A percentile compares a stretch with the other conserved stretches of the same genome.
Conservation (phyloP, 2,113 vertebrate genomes). For the Martes martes region DNA sequence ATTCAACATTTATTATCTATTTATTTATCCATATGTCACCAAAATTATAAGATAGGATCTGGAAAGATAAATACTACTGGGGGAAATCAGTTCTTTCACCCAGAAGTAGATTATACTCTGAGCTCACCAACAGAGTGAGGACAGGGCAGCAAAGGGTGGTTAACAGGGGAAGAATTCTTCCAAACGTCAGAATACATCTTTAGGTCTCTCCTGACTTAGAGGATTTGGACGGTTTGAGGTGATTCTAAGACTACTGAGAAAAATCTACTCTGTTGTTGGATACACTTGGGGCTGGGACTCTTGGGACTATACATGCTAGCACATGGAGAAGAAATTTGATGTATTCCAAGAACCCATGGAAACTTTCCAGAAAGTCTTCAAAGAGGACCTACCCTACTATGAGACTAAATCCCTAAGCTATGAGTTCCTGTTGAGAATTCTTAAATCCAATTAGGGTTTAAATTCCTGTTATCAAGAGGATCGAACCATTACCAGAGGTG, state of each 20-base stretch:
- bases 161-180: background rate
- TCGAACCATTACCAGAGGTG: background rate
- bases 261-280: background rate
- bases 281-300: background rate
- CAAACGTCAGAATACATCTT: background rate
- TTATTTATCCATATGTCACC: background rate
- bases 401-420: background rate
- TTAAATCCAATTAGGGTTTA: background rate
- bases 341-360: background rate
- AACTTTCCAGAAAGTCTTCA: background rate
- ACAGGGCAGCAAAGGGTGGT: background rate
- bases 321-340: fast-evolving
- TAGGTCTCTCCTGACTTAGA: background rate
- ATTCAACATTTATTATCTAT: background rate
- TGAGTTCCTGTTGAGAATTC: background rate
- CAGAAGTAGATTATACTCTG: background rate
- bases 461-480: background rate
- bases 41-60: background rate
- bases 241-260: background rate
- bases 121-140: background rate
- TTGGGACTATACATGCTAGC: background rate
- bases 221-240: background rate
- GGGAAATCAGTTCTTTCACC: background rate
- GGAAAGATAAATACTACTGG: background rate
- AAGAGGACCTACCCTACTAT: background rate